Conservation (phyloP, 2,113 vertebrate species). For the Polypterus senegalus region DNA sequence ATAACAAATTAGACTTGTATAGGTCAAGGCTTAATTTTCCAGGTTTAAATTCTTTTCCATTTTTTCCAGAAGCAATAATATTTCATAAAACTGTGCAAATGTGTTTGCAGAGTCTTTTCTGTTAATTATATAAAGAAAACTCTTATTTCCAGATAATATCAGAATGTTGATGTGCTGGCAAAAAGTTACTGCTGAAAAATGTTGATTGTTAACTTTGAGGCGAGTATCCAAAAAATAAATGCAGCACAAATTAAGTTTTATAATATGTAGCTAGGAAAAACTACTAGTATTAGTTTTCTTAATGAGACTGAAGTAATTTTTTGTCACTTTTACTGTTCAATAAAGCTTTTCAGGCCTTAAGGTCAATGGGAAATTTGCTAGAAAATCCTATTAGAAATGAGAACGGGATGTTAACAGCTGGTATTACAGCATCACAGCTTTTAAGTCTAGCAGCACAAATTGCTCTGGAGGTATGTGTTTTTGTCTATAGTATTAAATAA, state of each 20-base stretch:
- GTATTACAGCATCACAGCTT: conserved; percentile 43
- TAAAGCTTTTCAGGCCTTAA: conserved; percentile 59
- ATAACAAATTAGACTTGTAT: too few species aligned
- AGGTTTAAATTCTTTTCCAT: too few species aligned
- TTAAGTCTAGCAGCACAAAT: conserved; percentile 71
- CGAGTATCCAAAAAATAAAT: too few species aligned
- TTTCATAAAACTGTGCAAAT: too few species aligned
- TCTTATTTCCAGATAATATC: too few species aligned
- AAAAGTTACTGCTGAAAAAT: too few species aligned
- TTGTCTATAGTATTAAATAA: background rate
- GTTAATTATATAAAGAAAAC: too few species aligned
- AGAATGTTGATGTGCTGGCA: too few species aligned
- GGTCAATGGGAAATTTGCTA: conserved; percentile 45
- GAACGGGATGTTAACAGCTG: conserved; percentile 35
- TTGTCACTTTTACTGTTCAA: conserved; percentile 14
- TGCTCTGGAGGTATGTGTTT: conserved; percentile 67
- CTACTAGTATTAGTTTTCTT: conserved; percentile 6
- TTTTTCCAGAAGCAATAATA: too few species aligned
- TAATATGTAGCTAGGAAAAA: conserved; percentile 14
- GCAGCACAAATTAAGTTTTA: conserved; percentile 20
- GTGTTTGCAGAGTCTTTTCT: too few species aligned
- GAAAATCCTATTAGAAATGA: conserved; percentile 24
- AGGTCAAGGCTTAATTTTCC: too few species aligned
- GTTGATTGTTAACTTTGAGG: too few species aligned
- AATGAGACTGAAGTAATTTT: background rate